Conservation (phyloP, 2,113 vertebrate genomes). For the Eidolon helvum region DNA sequence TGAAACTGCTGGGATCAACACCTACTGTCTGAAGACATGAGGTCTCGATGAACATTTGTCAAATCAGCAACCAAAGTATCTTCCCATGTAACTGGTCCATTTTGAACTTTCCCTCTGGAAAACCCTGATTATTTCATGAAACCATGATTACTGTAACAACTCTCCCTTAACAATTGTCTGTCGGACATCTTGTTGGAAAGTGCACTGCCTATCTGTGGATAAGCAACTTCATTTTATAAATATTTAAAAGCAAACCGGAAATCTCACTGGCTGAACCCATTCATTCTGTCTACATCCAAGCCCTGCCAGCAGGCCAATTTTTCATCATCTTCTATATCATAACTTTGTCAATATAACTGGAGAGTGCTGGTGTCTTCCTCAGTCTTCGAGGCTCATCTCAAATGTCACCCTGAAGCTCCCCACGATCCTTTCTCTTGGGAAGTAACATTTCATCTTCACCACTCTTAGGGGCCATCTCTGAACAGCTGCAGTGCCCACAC, state of each 20-base stretch:
- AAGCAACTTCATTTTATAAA: neutral
- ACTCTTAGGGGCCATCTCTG: rapidly evolving
- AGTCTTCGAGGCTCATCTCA: neutral
- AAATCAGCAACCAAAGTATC: slow-evolving; percentile 1
- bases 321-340: neutral
- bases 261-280: neutral
- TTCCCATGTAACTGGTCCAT: neutral
- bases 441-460: neutral
- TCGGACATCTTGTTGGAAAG: neutral
- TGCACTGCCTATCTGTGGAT: neutral
- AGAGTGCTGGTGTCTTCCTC: neutral
- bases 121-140: neutral
- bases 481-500: rapidly evolving
- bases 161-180: neutral
- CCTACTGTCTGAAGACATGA: neutral
- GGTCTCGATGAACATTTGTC: neutral
- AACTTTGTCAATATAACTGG: neutral
- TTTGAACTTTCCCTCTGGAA: neutral
- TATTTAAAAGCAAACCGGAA: neutral
- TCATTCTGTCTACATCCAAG: rapidly evolving
- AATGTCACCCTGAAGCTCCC: neutral
- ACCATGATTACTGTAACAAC: neutral
- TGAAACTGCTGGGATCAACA: neutral
- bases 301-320: neutral
- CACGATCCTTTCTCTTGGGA: neutral